These are phyloP conservation scores for Phaenicophaeus curvirostris DNA, from an alignment of 2,797 vertebrate species.

Conservation along the genomic window DNA sequence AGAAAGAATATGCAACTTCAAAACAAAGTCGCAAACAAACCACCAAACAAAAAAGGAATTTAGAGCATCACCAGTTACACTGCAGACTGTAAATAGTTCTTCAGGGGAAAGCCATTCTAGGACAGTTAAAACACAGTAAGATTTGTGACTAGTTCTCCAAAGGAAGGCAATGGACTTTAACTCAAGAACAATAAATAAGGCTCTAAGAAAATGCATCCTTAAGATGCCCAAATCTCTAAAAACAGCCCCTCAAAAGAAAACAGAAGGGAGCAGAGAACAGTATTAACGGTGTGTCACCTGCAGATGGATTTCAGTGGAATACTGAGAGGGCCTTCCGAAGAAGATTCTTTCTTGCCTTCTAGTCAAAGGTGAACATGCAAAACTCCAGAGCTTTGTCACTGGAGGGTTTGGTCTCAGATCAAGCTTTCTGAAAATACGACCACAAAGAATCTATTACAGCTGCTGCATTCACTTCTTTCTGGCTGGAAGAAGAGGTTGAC, in stretches of 20 bases:
- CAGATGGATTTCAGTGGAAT: neutral
- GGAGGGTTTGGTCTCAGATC: neutral
- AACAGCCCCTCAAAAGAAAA: neutral
- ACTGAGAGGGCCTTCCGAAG: neutral
- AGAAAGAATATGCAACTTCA: neutral
- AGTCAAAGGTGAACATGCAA: neutral
- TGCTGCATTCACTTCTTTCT: neutral
- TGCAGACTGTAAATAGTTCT: neutral
- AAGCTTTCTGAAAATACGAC: neutral
- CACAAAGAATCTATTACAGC: neutral
- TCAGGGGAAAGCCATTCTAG: neutral
- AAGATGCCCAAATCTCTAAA: neutral
- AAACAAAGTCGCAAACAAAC: neutral
- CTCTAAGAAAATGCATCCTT: neutral
- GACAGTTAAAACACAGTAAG: neutral
- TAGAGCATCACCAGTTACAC: neutral
- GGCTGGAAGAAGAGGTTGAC: neutral
- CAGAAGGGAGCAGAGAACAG: neutral
- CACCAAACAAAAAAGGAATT: neutral
- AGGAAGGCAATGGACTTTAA: neutral
- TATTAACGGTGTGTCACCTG: neutral
- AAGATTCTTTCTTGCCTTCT: neutral
- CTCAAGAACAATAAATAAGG: neutral
- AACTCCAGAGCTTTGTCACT: neutral
- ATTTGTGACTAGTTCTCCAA: neutral